Conservation (phyloP, 2,113 vertebrate genomes). For the Crotophaga sulcirostris region DNA sequence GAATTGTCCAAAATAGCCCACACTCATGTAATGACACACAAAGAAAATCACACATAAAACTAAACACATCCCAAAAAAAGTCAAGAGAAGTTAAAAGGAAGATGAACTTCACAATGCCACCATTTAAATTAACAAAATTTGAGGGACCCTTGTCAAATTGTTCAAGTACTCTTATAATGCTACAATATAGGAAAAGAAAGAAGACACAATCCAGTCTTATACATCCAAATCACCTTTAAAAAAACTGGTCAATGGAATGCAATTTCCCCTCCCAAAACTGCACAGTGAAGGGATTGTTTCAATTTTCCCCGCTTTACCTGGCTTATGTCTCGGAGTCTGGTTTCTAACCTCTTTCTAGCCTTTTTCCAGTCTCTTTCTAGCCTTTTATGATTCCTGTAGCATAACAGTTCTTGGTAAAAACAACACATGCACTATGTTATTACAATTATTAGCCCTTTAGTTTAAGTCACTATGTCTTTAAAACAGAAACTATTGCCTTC, state of each 20-base stretch:
- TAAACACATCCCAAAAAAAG: not conserved
- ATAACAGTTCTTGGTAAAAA: not conserved
- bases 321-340: not conserved
- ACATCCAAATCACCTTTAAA: not conserved
- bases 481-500: not conserved
- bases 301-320: not conserved
- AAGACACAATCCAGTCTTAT: not conserved
- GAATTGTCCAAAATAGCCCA: not conserved
- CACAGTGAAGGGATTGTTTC: not conserved
- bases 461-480: not conserved
- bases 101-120: not conserved
- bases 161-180: not conserved
- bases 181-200: not conserved
- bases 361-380: not conserved
- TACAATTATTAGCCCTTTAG: not conserved
- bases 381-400: fast-evolving
- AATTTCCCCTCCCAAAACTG: not conserved
- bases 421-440: not conserved
- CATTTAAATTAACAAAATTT: not conserved
- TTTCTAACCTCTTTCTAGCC: not conserved
- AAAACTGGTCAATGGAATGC: not conserved
- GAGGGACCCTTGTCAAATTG: not conserved
- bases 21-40: not conserved
- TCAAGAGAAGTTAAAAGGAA: not conserved
- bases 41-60: not conserved